phyloP scores from a whole-genome alignment of 1,140 invertebrate species.

The Pachyrhynchus sulphureomaculatus region DNA sequence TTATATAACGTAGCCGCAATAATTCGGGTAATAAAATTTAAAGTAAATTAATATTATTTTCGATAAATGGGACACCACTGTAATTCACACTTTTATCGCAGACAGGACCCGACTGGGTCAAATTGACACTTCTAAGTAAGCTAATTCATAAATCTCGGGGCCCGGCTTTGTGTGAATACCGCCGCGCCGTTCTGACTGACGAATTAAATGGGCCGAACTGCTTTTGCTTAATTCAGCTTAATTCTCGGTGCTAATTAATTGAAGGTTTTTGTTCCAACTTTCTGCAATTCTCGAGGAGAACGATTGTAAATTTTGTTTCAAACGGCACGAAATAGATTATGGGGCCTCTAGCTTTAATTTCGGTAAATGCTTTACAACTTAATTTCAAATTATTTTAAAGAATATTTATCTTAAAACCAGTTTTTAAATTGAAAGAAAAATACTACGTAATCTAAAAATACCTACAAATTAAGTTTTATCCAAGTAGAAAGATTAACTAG shows the following conservation, averaged over 20 bases:
- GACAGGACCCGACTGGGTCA: conserved; percentile 1
- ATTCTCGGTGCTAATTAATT: conserved; percentile 27
- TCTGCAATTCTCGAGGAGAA: conserved; percentile 5
- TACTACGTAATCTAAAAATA: too few species aligned
- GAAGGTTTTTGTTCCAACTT: conserved; percentile 27
- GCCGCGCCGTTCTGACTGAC: conserved; percentile 20
- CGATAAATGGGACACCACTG: too few species aligned
- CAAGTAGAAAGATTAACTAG: too few species aligned
- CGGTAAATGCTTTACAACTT: not conserved
- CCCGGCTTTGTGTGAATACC: conserved; percentile 17
- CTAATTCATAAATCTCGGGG: conserved; percentile 26
- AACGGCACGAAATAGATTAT: conserved; percentile 10
- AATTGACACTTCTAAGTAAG: conserved; percentile 22
- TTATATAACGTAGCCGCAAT: too few species aligned
- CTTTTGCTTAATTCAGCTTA: conserved; percentile 27
- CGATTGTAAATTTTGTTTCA: conserved; percentile 25
- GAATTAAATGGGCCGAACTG: conserved; percentile 27
- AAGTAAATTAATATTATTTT: too few species aligned
- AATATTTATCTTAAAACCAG: too few species aligned
- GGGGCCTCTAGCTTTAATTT: not conserved
- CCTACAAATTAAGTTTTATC: too few species aligned
- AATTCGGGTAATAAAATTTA: too few species aligned
- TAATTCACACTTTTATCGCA: not conserved
- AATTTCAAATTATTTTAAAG: not conserved
- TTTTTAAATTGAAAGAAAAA: too few species aligned